Base-by-base conservation (phyloP, 1,140 invertebrate species). In the Agraylea sexmaculata region DNA sequence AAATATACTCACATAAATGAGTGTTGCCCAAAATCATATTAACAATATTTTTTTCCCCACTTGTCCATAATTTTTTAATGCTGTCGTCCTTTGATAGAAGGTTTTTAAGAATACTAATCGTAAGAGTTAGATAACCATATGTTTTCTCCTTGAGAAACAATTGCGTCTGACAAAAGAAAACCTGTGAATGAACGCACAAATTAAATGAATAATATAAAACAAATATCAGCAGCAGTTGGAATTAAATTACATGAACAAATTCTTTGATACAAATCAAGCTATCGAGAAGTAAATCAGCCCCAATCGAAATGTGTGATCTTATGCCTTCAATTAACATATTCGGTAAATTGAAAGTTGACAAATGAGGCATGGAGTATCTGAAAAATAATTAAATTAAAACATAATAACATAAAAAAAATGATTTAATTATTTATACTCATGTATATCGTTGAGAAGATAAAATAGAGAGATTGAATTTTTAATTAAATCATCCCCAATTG, bases 21-120 rank as follows among this genome's bases (percentile, higher is more conserved):
- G 41, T 28, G 6, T 40, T 43, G 22, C 46, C 33, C 20, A 49
- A 43, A 13, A 49, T 12, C 11, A 44, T 35, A 38, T 27, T 40
- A 12, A 49, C 22, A 23, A 49, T 43, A 41, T 49, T 49, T 13
- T 39, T 13, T 4, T 40, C 22, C n/a, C 39, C 40, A 0, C 17
- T 15, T 15, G 28, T 37, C 47, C 47, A 49, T 16, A 16, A 12
- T 1, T 25, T 21, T 35, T 37, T 36, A 6, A 40, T 19, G 8
- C 30, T 22, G 21, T 43, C 22, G 20, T 37, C 17, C 10, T 22
- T n/a, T 18, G 40, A 28, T 1, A 42, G 22, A 7, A 49, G 27
- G 20, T 40, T 21, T 23, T 42, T 45, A 20, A 49, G 45, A 28
- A 46, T 37, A 11, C 27, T 32, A 12, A 41, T 17, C 4, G 18